Base-by-base conservation (phyloP, 53 echinoderm and acorn worm species). In the Antedon mediterranea region DNA sequence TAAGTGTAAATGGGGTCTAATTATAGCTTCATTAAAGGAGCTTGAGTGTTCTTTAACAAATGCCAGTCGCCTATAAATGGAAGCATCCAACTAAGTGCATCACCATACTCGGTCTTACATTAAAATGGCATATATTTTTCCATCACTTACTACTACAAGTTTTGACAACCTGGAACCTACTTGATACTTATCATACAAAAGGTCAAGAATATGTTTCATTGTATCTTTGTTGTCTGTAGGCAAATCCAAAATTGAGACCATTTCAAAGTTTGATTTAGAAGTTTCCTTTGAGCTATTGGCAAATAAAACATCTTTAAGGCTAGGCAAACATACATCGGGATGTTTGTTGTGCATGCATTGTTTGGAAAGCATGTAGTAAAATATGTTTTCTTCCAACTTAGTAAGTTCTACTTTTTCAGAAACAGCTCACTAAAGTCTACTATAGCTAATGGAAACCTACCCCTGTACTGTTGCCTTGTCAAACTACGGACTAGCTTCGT, bases 31-130 rank as follows among this genome's bases (percentile, higher is more conserved):
- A 80, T 80, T 26, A 85, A 7, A 26, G 75, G 72, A 18, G 32
- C 34, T n/a, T 80, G 85, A 30, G 31, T 74, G 71, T 76, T 85
- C 75, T 85, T 85, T 28, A 85, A 75, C 4, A 79, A 15, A 70
- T 85, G 85, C 85, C 80, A 85, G 20, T 80, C 85, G 15, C 85
- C 85, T 43, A 80, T 43, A 57, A 74, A 85, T 6, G 85, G 79
- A 9, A 85, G 43, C 34, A 85, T 41, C 85, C 85, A 80, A 18
- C 75, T 33, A 0, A 80, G 72, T 31, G 33, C 79, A 44, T 74
- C 31, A 43, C 74, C 42, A 76, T 85, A 80, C 29, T 80, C 80
- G 23, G 28, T 80, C 34, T 85, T 79, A 4, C 28, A 75, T 74
- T 20, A 79, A 18, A 31, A 73, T 23, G 32, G 74, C 75, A 57